Percentiles rank a stretch among this genome's conserved stretches.
phyloP scores from a whole-genome alignment of 2,888 invertebrate species.

The Hypolimnas misippus region DNA sequence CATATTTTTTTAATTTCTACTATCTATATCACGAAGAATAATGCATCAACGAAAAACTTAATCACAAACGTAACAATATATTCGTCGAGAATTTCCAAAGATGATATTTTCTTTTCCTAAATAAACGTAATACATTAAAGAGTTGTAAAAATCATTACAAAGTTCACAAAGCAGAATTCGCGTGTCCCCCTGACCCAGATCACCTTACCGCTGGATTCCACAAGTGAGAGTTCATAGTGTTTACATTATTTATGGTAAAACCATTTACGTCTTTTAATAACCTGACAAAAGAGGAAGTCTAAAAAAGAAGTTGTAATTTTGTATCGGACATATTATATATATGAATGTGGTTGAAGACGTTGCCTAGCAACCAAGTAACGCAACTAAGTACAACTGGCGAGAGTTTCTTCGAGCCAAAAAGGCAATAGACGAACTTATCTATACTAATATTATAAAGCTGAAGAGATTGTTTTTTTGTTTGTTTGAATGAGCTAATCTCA shows the following conservation, averaged over 20 bases:
- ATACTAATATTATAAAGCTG: too few species aligned
- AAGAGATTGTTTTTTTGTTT: too few species aligned
- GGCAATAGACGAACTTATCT: too few species aligned
- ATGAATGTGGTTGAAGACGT: too few species aligned
- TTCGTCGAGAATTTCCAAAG: too few species aligned
- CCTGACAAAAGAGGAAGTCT: conserved; percentile 24
- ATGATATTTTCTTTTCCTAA: too few species aligned
- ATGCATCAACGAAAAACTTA: not conserved
- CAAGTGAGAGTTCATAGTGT: conserved; percentile 65
- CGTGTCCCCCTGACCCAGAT: conserved; percentile 66
- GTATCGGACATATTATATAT: not conserved
- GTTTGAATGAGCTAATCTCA: too few species aligned
- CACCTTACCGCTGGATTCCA: conserved; percentile 48
- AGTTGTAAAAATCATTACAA: conserved; percentile 29
- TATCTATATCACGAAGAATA: conserved; percentile 18
- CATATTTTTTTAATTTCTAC: too few species aligned
- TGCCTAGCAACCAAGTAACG: too few species aligned
- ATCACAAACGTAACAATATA: too few species aligned
- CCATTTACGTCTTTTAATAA: conserved; percentile 47
- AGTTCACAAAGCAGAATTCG: conserved; percentile 49
- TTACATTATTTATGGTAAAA: conserved; percentile 72
- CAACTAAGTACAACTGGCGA: too few species aligned
- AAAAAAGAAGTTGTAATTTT: conserved; percentile 19
- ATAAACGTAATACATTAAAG: conserved; percentile 3
- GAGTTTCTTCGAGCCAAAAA: too few species aligned